Base-by-base conservation (phyloP, 1,140 invertebrate genomes). In the Pachypeltis micranthus region DNA sequence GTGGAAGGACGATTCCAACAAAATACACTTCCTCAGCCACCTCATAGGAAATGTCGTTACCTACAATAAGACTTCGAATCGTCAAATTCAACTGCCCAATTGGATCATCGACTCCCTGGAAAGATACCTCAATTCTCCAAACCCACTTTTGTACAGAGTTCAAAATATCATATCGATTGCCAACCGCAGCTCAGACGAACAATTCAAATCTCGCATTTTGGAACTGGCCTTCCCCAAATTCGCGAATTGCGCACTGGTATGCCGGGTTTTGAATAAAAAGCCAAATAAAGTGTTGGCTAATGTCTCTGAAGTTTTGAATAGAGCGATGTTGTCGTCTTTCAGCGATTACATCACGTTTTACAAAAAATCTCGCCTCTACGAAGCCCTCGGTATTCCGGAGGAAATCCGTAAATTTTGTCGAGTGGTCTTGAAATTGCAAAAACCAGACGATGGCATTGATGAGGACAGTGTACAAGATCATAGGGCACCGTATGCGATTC, bases 81-180 rank as follows among this genome's bases (percentile, higher is more conserved):
- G n/a, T n/a, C n/a, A n/a, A n/a, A n/a, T n/a, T n/a, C n/a, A n/a
- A n/a, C n/a, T n/a, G n/a, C n/a, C 44, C 16, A 27, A 54, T 2
- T 62, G 61, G 61, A 12, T 62, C n/a, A 47, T 25, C 12, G 44
- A 62, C n/a, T n/a, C n/a, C n/a, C n/a, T n/a, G n/a, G n/a, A n/a
- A n/a, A n/a, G n/a, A n/a, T n/a, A n/a, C n/a, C n/a, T n/a, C n/a
- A n/a, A n/a, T n/a, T n/a, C n/a, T n/a, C n/a, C n/a, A n/a, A n/a
- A n/a, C n/a, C n/a, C n/a, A n/a, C n/a, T n/a, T n/a, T n/a, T n/a
- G n/a, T n/a, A n/a, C n/a, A n/a, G n/a, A n/a, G n/a, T n/a, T 1
- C 24, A 21, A 25, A 54, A 1, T n/a, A 3, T 54, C 3, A 28
- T 62, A 29, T 27, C 1, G 1, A 28, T 3, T 16, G 25, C 14